These are phyloP conservation scores for Caenorhabditis angaria DNA, from an alignment of 2,888 invertebrate genomes.

Conservation along the genomic window DNA sequence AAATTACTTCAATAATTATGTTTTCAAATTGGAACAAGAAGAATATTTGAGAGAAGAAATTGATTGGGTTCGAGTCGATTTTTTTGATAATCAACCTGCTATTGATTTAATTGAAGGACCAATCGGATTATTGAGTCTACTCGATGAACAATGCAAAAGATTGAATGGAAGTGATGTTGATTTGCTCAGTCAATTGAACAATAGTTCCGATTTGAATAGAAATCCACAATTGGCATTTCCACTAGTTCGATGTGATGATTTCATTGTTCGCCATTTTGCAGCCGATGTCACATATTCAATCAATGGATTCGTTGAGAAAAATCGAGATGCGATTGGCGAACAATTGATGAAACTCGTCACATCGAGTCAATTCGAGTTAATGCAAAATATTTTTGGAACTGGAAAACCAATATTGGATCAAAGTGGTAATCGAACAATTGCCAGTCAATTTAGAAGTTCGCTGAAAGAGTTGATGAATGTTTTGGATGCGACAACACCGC, in stretches of 20 bases:
- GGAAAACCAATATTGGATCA: constrained; percentile 31
- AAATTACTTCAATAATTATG: constrained; percentile 97
- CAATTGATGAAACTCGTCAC: constrained; percentile 83
- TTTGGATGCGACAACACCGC: constrained; percentile 92
- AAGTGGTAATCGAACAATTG: constrained; percentile 77
- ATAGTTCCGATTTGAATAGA: constrained; percentile 52
- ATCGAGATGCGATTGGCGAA: constrained; percentile 92
- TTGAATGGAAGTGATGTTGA: constrained; percentile 78
- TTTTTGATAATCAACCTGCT: constrained; percentile 99
- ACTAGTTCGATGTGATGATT: constrained; percentile 78
- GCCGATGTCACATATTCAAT: constrained; percentile 85
- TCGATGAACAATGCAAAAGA: constrained; percentile 94
- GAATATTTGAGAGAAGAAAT: constrained; percentile 96
- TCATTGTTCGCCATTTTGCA: constrained; percentile 88
- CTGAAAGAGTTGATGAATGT: constrained; percentile 90
- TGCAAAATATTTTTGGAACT: constrained; percentile 20
- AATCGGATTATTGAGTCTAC: constrained; percentile 88
- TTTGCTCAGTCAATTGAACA: constrained; percentile 79
- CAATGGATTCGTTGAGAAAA: constrained; percentile 93
- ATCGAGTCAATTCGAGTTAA: constrained; percentile 19
- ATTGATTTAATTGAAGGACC: constrained; percentile 96
- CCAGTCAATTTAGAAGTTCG: constrained; percentile 85
- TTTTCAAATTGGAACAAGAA: constrained; percentile 97
- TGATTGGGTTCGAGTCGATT: constrained; percentile 81
- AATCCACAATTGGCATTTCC: constrained; percentile 80